phyloP scores from a whole-genome alignment of 2,113 vertebrate species.

The Uria aalge region DNA sequence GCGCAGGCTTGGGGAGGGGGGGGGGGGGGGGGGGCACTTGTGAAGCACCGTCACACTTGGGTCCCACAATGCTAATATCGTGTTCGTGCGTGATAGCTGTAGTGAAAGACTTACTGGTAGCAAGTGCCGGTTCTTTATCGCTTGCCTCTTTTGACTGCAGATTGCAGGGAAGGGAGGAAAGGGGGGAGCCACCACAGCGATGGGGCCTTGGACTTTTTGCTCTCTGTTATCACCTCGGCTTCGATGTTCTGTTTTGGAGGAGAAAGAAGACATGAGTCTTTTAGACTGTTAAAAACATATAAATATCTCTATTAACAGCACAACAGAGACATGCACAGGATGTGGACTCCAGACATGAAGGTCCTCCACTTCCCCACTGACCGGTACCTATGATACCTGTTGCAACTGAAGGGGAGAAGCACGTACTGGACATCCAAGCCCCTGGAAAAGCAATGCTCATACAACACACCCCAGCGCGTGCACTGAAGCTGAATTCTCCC shows the following conservation, averaged over 20 bases:
- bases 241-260: constrained; percentile 78
- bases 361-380: not conserved
- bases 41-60: not conserved
- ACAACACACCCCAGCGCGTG: fast-evolving
- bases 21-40: not conserved
- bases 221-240: constrained; percentile 80
- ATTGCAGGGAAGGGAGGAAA: constrained; percentile 81
- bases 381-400: not conserved
- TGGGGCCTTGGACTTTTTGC: constrained; percentile 75
- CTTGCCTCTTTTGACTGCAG: constrained; percentile 79
- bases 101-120: constrained; percentile 77
- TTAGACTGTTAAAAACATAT: not conserved
- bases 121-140: constrained; percentile 82
- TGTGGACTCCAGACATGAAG: not conserved
- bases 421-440: fast-evolving
- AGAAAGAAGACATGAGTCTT: not conserved
- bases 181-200: constrained; percentile 79
- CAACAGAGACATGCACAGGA: not conserved
- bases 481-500: not conserved
- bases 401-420: not conserved
- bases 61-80: not conserved
- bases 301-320: not conserved
- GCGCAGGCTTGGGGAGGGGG: not conserved
- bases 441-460: not conserved
- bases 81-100: not conserved